Percentiles rank a stretch among this genome's conserved stretches.
These are phyloP conservation scores for Limosa lapponica DNA, from an alignment of 2,797 vertebrate genomes.

Conservation along the genomic window DNA sequence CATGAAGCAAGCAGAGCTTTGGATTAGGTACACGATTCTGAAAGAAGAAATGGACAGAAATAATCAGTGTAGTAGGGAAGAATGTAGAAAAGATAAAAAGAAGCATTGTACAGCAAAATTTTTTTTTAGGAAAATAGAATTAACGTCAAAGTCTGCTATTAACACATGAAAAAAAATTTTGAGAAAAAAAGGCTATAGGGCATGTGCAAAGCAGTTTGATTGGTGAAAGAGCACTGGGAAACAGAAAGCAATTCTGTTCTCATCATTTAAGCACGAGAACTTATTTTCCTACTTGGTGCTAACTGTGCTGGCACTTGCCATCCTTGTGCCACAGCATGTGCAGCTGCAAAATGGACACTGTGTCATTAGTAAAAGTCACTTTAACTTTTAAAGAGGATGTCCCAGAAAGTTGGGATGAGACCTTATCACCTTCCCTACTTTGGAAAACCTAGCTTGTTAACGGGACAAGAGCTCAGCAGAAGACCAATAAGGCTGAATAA, in stretches of 20 bases:
- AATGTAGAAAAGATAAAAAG: neutral
- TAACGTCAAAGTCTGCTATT: neutral
- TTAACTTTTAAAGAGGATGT: constrained; percentile 55
- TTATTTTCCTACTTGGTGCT: neutral
- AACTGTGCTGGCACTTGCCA: neutral
- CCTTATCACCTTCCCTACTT: neutral
- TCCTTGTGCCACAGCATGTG: neutral
- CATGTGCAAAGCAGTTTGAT: neutral
- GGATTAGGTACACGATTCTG: neutral
- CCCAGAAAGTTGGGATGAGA: constrained; percentile 55
- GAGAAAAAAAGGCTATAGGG: neutral
- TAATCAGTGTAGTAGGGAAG: neutral
- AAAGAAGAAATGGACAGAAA: neutral
- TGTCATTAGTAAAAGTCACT: neutral
- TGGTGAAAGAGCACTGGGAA: neutral
- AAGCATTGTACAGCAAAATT: neutral
- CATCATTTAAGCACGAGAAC: neutral
- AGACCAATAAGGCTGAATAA: neutral
- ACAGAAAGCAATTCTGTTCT: neutral
- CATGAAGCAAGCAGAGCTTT: neutral
- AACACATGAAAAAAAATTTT: neutral
- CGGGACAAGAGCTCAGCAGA: neutral
- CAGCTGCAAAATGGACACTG: neutral
- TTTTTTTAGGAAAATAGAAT: neutral
- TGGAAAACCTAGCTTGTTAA: neutral